Evolutionary conservation across 2,113 vertebrate genomes (phyloP).

Genomic region (Otis tarda): DNA sequence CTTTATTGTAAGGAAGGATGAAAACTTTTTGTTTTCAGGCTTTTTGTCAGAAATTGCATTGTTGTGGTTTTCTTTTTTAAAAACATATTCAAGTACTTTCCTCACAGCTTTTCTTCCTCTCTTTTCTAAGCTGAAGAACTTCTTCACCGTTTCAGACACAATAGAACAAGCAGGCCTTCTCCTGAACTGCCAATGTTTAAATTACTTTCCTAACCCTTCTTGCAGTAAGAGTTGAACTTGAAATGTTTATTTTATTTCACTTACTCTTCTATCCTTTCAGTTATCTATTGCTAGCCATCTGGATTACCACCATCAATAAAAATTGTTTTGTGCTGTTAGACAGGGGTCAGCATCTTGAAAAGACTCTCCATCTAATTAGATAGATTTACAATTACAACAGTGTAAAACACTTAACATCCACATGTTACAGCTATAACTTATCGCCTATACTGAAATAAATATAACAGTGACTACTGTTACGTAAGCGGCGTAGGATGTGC

Average conservation of each 20-base stretch:
- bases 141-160: background rate
- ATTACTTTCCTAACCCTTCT: background rate
- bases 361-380: background rate
- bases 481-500: background rate
- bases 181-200: background rate
- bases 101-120: background rate
- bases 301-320: background rate
- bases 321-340: background rate
- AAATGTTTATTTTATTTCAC: constrained; percentile 2
- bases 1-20: background rate
- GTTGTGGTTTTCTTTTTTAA: background rate
- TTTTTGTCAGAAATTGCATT: background rate
- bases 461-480: accelerated
- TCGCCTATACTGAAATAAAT: background rate
- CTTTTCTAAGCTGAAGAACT: background rate
- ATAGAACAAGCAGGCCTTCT: background rate
- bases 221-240: background rate
- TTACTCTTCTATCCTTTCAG: background rate
- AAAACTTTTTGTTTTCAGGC: background rate
- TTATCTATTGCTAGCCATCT: background rate
- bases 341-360: background rate
- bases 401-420: background rate
- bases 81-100: background rate
- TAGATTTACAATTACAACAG: background rate
- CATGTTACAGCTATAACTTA: background rate